Percentiles rank a stretch among this genome's conserved stretches.
These are phyloP conservation scores for Linnaemya tessellans DNA, from an alignment of 2,888 invertebrate genomes.

Conservation along the genomic window DNA sequence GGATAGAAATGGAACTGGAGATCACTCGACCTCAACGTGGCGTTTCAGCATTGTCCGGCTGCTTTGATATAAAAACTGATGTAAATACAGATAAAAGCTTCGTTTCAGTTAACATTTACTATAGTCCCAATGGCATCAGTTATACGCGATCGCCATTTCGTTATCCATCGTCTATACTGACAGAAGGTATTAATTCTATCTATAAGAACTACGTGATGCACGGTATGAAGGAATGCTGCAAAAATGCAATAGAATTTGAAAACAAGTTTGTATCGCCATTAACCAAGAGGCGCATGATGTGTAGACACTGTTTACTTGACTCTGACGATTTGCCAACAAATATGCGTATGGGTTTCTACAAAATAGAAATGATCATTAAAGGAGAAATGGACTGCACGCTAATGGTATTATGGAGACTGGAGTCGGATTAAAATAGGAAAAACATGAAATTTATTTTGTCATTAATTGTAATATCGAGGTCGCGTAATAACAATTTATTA, in stretches of 20 bases:
- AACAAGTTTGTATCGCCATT: conserved; percentile 20
- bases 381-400: background rate
- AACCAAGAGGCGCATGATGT: conserved; percentile 11
- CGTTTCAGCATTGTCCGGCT: background rate
- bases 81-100: conserved; percentile 3
- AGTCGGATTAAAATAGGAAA: too few relatives aligned
- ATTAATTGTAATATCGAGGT: too few relatives aligned
- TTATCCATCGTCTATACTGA: background rate
- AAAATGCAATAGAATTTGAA: conserved; percentile 18
- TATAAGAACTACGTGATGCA: conserved; percentile 46
- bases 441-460: too few relatives aligned
- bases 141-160: conserved; percentile 40
- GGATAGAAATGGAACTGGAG: background rate
- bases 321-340: conserved; percentile 25
- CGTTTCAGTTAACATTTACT: conserved; percentile 2
- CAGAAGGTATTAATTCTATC: conserved; percentile 8
- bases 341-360: conserved; percentile 45
- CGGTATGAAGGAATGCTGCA: background rate
- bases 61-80: conserved; percentile 32
- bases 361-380: background rate
- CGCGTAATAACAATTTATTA: too few relatives aligned
- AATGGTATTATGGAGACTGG: background rate
- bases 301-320: conserved; percentile 11
- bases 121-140: conserved; percentile 35
- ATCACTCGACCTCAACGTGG: conserved; percentile 34